These are phyloP conservation scores for Sylvia borin DNA, from an alignment of 2,797 vertebrate species.

Conservation along the genomic window DNA sequence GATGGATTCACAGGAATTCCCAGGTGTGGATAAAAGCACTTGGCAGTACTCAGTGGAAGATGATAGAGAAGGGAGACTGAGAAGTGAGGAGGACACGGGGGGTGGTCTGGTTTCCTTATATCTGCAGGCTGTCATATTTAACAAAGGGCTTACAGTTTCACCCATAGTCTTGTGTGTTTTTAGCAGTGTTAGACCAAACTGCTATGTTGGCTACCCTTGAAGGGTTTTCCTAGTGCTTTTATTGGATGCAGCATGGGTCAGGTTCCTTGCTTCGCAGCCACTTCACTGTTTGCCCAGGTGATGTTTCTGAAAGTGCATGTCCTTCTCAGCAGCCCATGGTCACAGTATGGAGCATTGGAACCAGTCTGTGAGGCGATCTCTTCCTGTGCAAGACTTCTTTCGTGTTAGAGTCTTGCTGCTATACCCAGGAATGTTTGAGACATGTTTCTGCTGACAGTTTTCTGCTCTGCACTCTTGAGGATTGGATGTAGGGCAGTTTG, in stretches of 20 bases:
- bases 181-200: not conserved
- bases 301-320: not conserved
- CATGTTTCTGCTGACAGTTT: not conserved
- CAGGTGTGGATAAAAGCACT: not conserved
- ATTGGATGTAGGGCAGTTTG: constrained; percentile 55
- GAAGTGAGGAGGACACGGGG: fast-evolving
- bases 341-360: not conserved
- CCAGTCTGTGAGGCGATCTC: not conserved
- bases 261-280: not conserved
- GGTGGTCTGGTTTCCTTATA: not conserved
- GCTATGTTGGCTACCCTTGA: not conserved
- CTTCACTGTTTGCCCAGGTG: not conserved
- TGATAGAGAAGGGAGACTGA: not conserved
- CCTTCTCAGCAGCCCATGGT: not conserved
- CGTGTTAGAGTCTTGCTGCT: not conserved
- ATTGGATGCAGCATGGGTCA: not conserved
- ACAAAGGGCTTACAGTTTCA: not conserved
- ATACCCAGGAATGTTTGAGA: not conserved
- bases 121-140: not conserved
- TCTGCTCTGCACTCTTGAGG: not conserved
- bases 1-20: not conserved
- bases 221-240: not conserved
- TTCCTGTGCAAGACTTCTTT: not conserved
- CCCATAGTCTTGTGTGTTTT: not conserved
- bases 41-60: not conserved